Conservation (phyloP, 1,140 invertebrate genomes). For the Holotrichia oblita region DNA sequence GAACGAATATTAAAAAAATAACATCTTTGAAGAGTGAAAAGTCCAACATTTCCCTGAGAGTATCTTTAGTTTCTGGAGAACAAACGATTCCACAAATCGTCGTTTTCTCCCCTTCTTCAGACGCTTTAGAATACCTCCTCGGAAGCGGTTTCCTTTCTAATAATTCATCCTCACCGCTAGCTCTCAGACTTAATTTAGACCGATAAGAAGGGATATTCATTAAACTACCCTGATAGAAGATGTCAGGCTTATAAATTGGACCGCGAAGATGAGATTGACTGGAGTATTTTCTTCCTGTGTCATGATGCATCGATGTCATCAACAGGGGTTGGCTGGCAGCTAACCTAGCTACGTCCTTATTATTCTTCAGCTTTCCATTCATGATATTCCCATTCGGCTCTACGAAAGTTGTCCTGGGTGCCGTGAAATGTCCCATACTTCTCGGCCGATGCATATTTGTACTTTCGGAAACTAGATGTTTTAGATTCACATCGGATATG, state of each 20-base stretch:
- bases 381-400: conserved; percentile 53
- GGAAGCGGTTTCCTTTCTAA: conserved; percentile 49
- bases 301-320: conserved; percentile 55
- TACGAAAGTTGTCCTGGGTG: conserved; percentile 51
- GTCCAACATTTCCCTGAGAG: conserved; percentile 85
- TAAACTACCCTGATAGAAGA: conserved; percentile 86
- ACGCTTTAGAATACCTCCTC: conserved; percentile 48
- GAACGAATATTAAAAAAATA: conserved; percentile 88
- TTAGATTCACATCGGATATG: conserved; percentile 52
- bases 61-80: conserved; percentile 70
- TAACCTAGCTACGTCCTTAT: conserved; percentile 63
- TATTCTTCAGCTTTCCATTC: conserved; percentile 57
- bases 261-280: conserved; percentile 57
- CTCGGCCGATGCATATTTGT: conserved; percentile 61
- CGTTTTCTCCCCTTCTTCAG: conserved; percentile 36
- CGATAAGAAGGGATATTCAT: conserved; percentile 64
- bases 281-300: conserved; percentile 45
- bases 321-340: conserved; percentile 73
- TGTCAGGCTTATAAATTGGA: conserved; percentile 85
- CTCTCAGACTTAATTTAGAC: conserved; percentile 60
- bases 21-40: conserved; percentile 83
- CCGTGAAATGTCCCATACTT: conserved; percentile 64
- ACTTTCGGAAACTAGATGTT: conserved; percentile 42
- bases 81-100: conserved; percentile 60
- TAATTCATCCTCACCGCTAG: conserved; percentile 59